phyloP scores from a whole-genome alignment of 2,797 vertebrate species.

The Eospalax fontanierii region DNA sequence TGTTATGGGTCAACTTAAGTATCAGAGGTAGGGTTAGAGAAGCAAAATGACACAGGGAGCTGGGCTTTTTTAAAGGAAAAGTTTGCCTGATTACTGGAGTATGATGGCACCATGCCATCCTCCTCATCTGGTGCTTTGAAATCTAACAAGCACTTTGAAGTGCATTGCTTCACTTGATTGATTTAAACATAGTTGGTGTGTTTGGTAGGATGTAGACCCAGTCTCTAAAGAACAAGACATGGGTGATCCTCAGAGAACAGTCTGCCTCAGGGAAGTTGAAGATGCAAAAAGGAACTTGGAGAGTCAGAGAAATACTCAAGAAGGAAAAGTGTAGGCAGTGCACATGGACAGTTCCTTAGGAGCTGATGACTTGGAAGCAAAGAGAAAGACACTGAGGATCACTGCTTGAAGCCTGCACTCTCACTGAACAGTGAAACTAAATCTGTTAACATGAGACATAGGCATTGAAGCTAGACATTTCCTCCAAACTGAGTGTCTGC shows the following conservation, averaged over 20 bases:
- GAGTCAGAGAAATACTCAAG: not conserved
- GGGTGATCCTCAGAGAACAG: not conserved
- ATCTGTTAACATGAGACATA: not conserved
- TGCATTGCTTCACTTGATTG: not conserved
- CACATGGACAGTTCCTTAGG: not conserved
- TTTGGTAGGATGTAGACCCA: not conserved
- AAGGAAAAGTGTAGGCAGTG: not conserved
- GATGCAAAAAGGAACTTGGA: not conserved
- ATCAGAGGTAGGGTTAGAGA: not conserved
- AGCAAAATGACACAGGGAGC: not conserved
- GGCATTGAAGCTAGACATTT: conserved; percentile 16
- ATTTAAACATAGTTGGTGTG: not conserved
- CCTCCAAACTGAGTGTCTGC: not conserved
- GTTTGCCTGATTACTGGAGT: not conserved
- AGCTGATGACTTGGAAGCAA: not conserved
- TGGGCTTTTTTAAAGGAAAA: not conserved
- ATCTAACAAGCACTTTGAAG: not conserved
- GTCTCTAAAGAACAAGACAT: not conserved
- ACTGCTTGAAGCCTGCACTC: not conserved
- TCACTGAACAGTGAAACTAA: not conserved
- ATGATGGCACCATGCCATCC: not conserved
- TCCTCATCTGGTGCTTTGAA: not conserved
- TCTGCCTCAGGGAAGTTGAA: not conserved
- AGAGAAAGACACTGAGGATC: not conserved
- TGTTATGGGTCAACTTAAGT: not conserved